Conservation (phyloP, 2,113 vertebrate genomes). For the Telmatochromis sp. region DNA sequence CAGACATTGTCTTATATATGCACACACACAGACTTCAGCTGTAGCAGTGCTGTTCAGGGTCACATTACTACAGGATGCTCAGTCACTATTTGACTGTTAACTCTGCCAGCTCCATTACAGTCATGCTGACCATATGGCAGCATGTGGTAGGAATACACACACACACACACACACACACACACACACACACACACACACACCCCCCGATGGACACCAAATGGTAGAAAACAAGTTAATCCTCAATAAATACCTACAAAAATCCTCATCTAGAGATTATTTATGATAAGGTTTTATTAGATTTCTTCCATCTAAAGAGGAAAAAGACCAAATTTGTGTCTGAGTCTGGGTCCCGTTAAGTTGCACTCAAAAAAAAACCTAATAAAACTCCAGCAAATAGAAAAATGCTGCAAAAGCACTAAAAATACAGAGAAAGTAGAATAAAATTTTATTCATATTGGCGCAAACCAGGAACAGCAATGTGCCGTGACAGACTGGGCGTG, state of each 20-base stretch:
- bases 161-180: neutral
- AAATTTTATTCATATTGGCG: neutral
- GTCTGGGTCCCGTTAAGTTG: neutral
- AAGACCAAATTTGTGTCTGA: neutral
- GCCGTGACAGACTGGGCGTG: neutral
- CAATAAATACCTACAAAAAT: neutral
- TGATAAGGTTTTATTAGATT: neutral
- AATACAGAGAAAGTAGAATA: neutral
- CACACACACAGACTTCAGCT: neutral
- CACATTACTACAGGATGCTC: conserved; percentile 32
- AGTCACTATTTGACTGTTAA: conserved; percentile 20
- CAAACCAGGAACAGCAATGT: neutral
- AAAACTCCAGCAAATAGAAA: neutral
- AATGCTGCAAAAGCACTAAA: neutral
- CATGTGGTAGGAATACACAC: neutral
- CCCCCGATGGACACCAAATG: neutral
- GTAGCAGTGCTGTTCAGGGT: neutral
- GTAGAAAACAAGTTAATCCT: neutral
- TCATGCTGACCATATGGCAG: conserved; percentile 19
- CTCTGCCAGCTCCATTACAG: conserved; percentile 1
- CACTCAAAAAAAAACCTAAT: neutral
- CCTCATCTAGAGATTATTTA: neutral
- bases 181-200: neutral
- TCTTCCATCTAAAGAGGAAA: neutral
- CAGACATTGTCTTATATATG: neutral